phyloP scores from a whole-genome alignment of 2,888 invertebrate species.

The Rhimphoctona megacephalus region DNA sequence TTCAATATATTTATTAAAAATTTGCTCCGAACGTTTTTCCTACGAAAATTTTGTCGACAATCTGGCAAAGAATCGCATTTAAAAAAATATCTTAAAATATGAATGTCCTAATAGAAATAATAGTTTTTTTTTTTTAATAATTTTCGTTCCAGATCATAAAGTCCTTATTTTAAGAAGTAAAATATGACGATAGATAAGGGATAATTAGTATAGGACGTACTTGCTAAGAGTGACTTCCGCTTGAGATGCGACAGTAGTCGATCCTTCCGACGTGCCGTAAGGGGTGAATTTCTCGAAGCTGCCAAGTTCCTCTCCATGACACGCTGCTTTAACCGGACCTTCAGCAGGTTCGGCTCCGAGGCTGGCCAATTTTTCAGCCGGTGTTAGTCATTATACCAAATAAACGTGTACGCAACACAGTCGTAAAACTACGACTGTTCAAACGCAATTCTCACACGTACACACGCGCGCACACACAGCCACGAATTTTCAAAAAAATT shows the following conservation, averaged over 20 bases:
- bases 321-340: slow-evolving; percentile 96
- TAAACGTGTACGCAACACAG: slow-evolving; percentile 67
- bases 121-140: background rate
- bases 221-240: slow-evolving; percentile 89
- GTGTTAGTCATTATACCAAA: slow-evolving; percentile 82
- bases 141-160: background rate
- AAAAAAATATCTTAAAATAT: background rate
- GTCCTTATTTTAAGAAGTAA: background rate
- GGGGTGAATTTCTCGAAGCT: slow-evolving; percentile 92
- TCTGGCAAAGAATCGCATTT: background rate
- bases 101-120: background rate
- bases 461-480: slow-evolving; percentile 50
- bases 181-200: slow-evolving; percentile 64
- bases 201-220: slow-evolving; percentile 81
- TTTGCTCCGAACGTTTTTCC: too few relatives aligned
- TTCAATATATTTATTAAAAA: too few relatives aligned
- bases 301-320: slow-evolving; percentile 92
- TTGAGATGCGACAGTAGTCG: slow-evolving; percentile 90
- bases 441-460: slow-evolving; percentile 52
- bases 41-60: too few relatives aligned
- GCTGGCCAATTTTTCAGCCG: slow-evolving; percentile 87
- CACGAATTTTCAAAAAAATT: slow-evolving; percentile 44
- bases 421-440: slow-evolving; percentile 64
- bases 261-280: slow-evolving; percentile 92
- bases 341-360: slow-evolving; percentile 98